Evolutionary conservation across 2,888 invertebrate genomes (phyloP), one percentile per base, ranked within the genome.

Genomic region (Eristalis intricaria): DNA sequence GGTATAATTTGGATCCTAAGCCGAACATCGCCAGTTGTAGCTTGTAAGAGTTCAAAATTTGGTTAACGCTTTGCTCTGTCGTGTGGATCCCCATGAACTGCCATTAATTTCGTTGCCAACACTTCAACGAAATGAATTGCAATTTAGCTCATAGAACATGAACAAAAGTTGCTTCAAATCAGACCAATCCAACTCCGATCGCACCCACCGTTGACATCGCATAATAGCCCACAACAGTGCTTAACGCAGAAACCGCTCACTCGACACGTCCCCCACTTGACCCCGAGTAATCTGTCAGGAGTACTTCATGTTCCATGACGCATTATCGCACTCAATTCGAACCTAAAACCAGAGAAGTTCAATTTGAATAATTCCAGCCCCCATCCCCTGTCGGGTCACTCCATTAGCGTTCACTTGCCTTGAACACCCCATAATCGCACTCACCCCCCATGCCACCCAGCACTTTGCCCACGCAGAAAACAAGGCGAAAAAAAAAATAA

Each of bases 331-430:
- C 78, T 83, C 78, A 82, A 82, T 86, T 75, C 78, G 26, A 75
- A 29, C 23, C 64, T 15, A n/a, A 73, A 68, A 61, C 60, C 70
- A 78, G 74, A 68, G 76, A 82, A 78, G 69, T 74, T 66, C 70
- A 83, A 86, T 83, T 86, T 86, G 70, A 86, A 75, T 83, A 82
- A 86, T 78, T 86, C 74, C 15, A 64, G 35, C 32, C 32, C 5
- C 35, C 69, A 13, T 64, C 10, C 22, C 22, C 58, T 35, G 56
- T 4, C 4, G 4, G 7, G 58, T 58, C 60, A 74, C 73, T 85
- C 85, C 85, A 86, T 86, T 86, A 86, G 74, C 81, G 68, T 81
- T 81, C 58, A 68, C 73, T 82, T 81, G 73, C 77, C 82, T 76
- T 74, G 19, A 50, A 8, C 50, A 19, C 50, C 50, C 19, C 50